Evolutionary conservation across 1,140 invertebrate genomes (phyloP).

Genomic region (Oryctes rhinoceros): DNA sequence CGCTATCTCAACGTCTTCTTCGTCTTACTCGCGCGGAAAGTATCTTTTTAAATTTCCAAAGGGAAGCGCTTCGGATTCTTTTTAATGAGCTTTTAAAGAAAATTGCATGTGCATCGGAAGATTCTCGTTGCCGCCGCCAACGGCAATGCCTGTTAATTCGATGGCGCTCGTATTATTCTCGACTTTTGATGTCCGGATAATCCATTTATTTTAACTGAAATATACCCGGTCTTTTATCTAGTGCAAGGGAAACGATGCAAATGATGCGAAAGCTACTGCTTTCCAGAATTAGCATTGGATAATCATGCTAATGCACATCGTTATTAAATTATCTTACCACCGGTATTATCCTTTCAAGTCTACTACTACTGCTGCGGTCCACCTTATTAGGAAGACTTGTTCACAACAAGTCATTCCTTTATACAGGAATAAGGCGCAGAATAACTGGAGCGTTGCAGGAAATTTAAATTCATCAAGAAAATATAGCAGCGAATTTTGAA

Average conservation of each 20-base stretch:
- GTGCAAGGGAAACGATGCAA: not conserved
- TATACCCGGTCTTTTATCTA: not conserved
- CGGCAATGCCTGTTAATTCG: not conserved
- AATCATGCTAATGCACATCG: not conserved
- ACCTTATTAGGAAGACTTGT: too few relatives aligned
- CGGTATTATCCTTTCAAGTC: not conserved
- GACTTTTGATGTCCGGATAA: not conserved
- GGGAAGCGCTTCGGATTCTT: not conserved
- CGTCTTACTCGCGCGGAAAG: not conserved
- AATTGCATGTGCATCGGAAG: not conserved
- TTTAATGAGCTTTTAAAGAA: slow-evolving; percentile 15
- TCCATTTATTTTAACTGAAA: not conserved
- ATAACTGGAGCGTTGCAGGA: too few relatives aligned
- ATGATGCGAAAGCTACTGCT: not conserved
- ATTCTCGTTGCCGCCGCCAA: not conserved
- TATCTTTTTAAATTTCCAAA: not conserved
- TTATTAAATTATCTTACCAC: not conserved
- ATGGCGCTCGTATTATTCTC: not conserved
- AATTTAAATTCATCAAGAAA: too few relatives aligned
- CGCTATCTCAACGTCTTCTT: too few relatives aligned
- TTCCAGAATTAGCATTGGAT: not conserved
- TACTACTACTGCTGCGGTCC: not conserved
- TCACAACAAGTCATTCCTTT: too few relatives aligned
- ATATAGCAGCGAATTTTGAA: too few relatives aligned
- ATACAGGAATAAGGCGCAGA: too few relatives aligned